Conservation (phyloP, 2,888 invertebrate species). For the Dorcus hopei region DNA sequence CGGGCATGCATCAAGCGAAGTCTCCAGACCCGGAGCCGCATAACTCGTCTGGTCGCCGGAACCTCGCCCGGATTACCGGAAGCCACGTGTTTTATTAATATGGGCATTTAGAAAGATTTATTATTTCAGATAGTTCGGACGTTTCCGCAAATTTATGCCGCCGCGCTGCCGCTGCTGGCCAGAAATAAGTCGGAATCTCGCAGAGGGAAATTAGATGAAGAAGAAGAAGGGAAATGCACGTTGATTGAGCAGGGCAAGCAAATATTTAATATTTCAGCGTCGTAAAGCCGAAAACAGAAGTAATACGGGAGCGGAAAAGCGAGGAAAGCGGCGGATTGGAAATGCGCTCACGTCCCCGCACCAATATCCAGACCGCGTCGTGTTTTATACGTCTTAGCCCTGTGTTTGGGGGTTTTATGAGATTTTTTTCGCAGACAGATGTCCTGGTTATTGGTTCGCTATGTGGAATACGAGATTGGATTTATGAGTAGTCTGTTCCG, state of each 20-base stretch:
- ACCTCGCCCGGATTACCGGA: slow-evolving; percentile 37
- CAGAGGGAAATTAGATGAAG: slow-evolving; percentile 9
- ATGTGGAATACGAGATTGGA: slow-evolving; percentile 41
- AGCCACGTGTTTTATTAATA: slow-evolving; percentile 44
- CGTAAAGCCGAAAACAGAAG: slow-evolving; percentile 47
- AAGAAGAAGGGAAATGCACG: slow-evolving; percentile 17
- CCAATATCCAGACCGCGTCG: slow-evolving; percentile 38
- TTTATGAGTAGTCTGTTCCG: slow-evolving; percentile 26
- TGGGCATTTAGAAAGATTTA: slow-evolving; percentile 34
- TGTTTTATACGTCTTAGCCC: slow-evolving; percentile 40
- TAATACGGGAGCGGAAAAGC: slow-evolving; percentile 31
- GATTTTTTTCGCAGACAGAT: slow-evolving; percentile 43
- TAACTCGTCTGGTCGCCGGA: slow-evolving; percentile 33
- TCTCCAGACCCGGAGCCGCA: slow-evolving; percentile 30
- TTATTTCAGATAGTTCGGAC: slow-evolving; percentile 28
- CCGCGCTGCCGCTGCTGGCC: background rate
- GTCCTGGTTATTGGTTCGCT: slow-evolving; percentile 44
- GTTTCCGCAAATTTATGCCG: slow-evolving; percentile 21
- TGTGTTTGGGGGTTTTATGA: slow-evolving; percentile 42
- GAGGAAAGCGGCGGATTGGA: slow-evolving; percentile 42
- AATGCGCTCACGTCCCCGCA: slow-evolving; percentile 44
- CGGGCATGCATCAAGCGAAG: slow-evolving; percentile 41
- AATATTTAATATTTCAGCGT: slow-evolving; percentile 46
- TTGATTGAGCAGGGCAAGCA: slow-evolving; percentile 23
- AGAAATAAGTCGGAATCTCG: background rate